Evolutionary conservation across 2,113 vertebrate species (phyloP).

Genomic region (Serilophus lunatus): DNA sequence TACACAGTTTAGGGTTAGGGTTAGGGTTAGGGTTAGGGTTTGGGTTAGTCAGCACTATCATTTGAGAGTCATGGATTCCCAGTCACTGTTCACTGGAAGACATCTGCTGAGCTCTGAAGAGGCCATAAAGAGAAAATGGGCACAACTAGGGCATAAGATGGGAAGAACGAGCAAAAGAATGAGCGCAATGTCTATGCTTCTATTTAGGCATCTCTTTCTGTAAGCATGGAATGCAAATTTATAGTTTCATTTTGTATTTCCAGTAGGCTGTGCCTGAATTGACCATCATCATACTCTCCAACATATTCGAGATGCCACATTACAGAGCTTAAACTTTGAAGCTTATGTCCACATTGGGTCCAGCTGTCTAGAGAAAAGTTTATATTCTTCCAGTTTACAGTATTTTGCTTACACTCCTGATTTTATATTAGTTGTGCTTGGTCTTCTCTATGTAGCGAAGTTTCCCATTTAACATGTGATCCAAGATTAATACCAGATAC

Average conservation of each 20-base stretch:
- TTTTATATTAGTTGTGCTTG: background rate
- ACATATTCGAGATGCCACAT: background rate
- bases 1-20: too few relatives aligned
- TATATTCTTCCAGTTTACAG: background rate
- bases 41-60: background rate
- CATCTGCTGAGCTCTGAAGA: background rate
- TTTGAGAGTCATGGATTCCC: background rate
- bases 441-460: background rate
- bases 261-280: background rate
- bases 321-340: background rate
- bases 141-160: background rate
- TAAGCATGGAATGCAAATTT: background rate
- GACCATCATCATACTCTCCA: background rate
- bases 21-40: too few relatives aligned
- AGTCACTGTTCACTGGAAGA: background rate
- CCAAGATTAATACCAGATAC: background rate
- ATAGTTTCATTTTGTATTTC: background rate
- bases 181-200: background rate
- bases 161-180: background rate
- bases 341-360: background rate
- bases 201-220: background rate
- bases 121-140: background rate
- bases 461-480: background rate
- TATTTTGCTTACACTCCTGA: background rate
- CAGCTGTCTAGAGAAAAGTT: background rate